Percentiles rank a stretch among this genome's conserved stretches.
Conservation (phyloP, 2,113 vertebrate genomes). For the Strix uralensis region DNA sequence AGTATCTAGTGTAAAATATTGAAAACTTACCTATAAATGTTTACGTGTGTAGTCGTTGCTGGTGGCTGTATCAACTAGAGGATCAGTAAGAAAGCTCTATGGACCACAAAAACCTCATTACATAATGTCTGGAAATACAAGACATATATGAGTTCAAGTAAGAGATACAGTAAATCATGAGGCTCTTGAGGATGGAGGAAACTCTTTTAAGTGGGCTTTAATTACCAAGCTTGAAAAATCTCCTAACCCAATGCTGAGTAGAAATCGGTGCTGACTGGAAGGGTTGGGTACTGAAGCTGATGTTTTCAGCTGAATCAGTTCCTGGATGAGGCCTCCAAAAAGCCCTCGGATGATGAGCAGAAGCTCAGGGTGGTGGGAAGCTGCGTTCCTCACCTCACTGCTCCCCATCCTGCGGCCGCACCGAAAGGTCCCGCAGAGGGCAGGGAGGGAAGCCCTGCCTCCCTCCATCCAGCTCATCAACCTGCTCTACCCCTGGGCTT, state of each 20-base stretch:
- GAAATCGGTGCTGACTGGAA: background rate
- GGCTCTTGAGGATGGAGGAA: constrained; percentile 32
- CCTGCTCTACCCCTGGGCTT: background rate
- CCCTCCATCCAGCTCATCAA: background rate
- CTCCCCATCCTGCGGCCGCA: rapidly evolving
- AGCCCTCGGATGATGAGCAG: background rate
- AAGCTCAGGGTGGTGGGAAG: background rate
- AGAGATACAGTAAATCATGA: constrained; percentile 47
- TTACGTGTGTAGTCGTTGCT: background rate
- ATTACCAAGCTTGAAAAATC: constrained; percentile 3
- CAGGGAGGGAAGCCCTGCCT: background rate
- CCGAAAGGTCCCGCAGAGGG: background rate
- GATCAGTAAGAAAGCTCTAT: constrained; percentile 5
- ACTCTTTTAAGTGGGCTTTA: constrained; percentile 30
- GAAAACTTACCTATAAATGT: background rate
- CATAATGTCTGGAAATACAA: constrained; percentile 55
- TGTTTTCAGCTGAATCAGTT: background rate
- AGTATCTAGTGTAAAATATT: background rate
- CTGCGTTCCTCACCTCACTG: background rate
- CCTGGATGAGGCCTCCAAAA: background rate
- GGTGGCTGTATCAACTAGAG: background rate
- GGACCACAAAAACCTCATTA: constrained; percentile 66
- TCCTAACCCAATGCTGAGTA: background rate
- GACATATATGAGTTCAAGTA: background rate
- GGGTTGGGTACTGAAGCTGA: background rate